Percentiles rank a stretch among this genome's conserved stretches.
These are phyloP conservation scores for Ophiothrix spiculata DNA, from an alignment of 35 echinoderm and acorn worm genomes.

Conservation along the genomic window DNA sequence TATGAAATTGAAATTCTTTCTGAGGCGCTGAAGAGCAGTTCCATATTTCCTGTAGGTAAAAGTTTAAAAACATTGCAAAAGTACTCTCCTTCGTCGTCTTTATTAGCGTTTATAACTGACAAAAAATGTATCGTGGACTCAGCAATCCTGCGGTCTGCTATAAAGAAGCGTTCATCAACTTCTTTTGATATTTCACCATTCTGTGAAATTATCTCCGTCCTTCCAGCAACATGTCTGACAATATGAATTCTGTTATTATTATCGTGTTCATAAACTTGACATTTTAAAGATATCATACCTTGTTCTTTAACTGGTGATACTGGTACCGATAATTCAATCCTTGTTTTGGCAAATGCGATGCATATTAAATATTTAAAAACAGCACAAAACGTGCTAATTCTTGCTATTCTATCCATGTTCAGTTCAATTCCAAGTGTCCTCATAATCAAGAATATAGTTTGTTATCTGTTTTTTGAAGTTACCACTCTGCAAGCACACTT, in stretches of 20 bases:
- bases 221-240: background rate
- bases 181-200: background rate
- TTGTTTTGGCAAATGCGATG: background rate
- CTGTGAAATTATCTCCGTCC: background rate
- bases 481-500: no score
- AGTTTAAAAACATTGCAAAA: background rate
- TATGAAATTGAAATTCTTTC: background rate
- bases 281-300: background rate
- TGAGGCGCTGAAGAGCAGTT: background rate
- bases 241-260: background rate
- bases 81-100: background rate
- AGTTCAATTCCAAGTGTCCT: no score
- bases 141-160: background rate
- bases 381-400: background rate
- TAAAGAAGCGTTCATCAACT: background rate
- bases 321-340: background rate
- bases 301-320: conserved; percentile 2
- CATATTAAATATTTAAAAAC: background rate
- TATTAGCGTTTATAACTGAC: background rate
- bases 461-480: no score
- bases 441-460: no score
- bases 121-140: background rate
- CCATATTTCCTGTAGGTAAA: background rate
- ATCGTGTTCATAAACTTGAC: background rate
- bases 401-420: no score